Conservation (phyloP, 2,113 vertebrate genomes). For the Columba janthina region DNA sequence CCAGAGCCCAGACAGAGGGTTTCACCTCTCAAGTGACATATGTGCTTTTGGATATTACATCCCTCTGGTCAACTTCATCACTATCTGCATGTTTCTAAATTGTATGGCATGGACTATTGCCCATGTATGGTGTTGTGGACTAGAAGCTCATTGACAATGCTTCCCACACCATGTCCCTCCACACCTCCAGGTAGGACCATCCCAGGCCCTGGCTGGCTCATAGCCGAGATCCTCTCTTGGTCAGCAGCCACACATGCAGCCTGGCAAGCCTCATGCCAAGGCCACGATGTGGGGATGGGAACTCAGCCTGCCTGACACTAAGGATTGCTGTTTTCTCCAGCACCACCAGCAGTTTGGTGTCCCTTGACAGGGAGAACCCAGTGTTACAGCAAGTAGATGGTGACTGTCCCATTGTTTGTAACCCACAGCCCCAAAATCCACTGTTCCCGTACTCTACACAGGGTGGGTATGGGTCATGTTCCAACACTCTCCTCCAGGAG, state of each 20-base stretch:
- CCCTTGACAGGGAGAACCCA: neutral
- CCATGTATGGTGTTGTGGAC: neutral
- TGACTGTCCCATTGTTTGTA: neutral
- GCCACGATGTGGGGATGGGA: neutral
- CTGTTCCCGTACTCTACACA: neutral
- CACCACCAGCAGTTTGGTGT: neutral
- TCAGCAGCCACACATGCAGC: rapidly evolving
- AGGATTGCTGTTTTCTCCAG: neutral
- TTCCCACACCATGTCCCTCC: neutral
- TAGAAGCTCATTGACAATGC: rapidly evolving
- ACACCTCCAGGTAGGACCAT: neutral
- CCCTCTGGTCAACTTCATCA: neutral
- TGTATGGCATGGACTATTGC: neutral
- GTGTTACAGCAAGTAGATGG: neutral
- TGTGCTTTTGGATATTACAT: neutral
- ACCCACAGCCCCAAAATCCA: neutral
- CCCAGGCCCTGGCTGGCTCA: neutral
- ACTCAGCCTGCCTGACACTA: neutral
- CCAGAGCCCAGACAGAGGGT: neutral
- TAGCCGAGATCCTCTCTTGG: rapidly evolving
- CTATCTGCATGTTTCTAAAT: neutral
- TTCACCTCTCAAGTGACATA: neutral
- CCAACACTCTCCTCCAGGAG: neutral
- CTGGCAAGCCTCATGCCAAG: neutral
- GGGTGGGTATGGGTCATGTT: neutral